phyloP scores from a whole-genome alignment of 2,113 vertebrate genomes.

The Xenopus borealis region DNA sequence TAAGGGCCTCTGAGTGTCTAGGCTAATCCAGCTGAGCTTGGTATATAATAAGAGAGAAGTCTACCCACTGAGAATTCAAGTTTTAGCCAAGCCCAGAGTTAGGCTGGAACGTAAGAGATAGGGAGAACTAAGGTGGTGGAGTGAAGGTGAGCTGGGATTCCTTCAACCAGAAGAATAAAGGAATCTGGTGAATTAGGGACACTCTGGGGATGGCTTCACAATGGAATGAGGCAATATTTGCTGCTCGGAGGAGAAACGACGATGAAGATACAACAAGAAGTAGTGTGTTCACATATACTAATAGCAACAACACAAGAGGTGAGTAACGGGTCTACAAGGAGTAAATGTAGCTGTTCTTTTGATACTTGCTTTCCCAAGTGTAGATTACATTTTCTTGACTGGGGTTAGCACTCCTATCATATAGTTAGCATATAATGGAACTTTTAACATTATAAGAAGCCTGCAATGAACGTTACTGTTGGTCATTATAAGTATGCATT shows the following conservation, averaged over 20 bases:
- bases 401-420: no score
- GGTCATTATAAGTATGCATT: no score
- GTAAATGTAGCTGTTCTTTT: no score
- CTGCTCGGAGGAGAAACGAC: constrained; percentile 59
- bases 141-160: constrained; percentile 5
- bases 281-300: constrained; percentile 71
- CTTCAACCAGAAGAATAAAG: not conserved
- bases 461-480: no score
- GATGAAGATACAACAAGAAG: constrained; percentile 71
- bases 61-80: constrained; percentile 14
- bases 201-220: constrained; percentile 22
- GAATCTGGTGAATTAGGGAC: constrained; percentile 4
- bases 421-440: no score
- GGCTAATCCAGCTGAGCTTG: constrained; percentile 47
- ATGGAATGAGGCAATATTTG: constrained; percentile 68
- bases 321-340: constrained; percentile 25
- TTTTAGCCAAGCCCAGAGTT: constrained; percentile 3
- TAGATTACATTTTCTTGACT: no score
- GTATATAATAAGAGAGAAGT: constrained; percentile 54
- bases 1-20: constrained; percentile 50
- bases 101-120: not conserved
- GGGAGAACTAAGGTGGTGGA: not conserved
- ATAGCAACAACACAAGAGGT: constrained; percentile 81
- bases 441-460: no score
- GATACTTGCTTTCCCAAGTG: no score